phyloP scores from a whole-genome alignment of 2,113 vertebrate species.

The Anguilla japonica region DNA sequence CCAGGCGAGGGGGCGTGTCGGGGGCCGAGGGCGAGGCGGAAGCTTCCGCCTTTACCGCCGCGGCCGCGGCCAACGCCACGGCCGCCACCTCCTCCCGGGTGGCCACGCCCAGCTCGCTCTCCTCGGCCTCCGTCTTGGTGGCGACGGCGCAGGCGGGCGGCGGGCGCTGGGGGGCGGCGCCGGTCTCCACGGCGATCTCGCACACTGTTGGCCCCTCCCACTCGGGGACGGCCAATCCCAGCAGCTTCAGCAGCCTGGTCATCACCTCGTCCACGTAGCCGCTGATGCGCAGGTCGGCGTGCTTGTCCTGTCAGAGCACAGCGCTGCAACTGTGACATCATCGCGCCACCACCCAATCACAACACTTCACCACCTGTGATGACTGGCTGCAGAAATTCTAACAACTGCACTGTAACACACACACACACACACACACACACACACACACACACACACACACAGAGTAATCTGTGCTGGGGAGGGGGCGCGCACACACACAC shows the following conservation, averaged over 20 bases:
- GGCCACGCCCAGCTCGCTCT: slow-evolving; percentile 34
- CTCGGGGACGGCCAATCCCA: slow-evolving; percentile 82
- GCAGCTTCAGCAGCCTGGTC: slow-evolving; percentile 79
- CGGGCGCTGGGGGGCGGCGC: neutral
- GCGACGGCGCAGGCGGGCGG: slow-evolving; percentile 23
- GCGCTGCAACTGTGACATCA: neutral
- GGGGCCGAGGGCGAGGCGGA: neutral
- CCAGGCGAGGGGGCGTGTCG: neutral
- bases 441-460: no score
- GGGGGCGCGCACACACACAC: no score
- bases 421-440: no score
- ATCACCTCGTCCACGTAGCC: slow-evolving; percentile 90
- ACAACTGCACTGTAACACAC: no score
- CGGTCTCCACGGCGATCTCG: slow-evolving; percentile 53
- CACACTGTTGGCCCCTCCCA: slow-evolving; percentile 83
- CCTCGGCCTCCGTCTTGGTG: slow-evolving; percentile 46
- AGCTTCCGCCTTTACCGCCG: slow-evolving; percentile 1
- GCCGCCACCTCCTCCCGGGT: neutral
- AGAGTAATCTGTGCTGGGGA: no score
- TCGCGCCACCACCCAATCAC: no score
- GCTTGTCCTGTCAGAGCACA: slow-evolving; percentile 77
- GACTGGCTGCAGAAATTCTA: no score
- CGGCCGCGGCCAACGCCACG: neutral
- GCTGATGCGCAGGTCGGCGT: slow-evolving; percentile 83
- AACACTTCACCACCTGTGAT: no score